These are phyloP conservation scores for Chaetodon trifascialis DNA, from an alignment of 2,113 vertebrate genomes.

Conservation along the genomic window DNA sequence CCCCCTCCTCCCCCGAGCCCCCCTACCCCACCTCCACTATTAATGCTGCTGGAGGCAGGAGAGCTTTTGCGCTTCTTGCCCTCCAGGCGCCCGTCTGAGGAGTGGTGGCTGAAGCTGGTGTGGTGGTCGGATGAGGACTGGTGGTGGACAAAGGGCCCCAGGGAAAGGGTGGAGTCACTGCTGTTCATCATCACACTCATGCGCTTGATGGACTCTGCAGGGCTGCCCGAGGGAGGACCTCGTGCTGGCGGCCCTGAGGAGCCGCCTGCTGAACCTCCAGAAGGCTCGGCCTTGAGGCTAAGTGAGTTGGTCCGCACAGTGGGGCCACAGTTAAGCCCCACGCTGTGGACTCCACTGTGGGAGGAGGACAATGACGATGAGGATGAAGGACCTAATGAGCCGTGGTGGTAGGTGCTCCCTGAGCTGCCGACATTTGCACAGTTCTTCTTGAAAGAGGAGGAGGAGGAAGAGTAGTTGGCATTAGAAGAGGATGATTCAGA, in stretches of 20 bases:
- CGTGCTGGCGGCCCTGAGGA: constrained; percentile 87
- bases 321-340: constrained; percentile 91
- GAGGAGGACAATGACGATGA: constrained; percentile 84
- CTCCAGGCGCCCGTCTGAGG: constrained; percentile 90
- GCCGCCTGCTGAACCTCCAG: constrained; percentile 86
- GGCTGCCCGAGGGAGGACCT: constrained; percentile 89
- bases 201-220: constrained; percentile 95
- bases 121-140: constrained; percentile 85
- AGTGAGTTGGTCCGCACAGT: constrained; percentile 88
- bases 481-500: constrained; percentile 89
- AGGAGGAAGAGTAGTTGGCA: constrained; percentile 88
- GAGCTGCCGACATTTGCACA: constrained; percentile 91
- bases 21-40: constrained; percentile 79
- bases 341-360: constrained; percentile 86
- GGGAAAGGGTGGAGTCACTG: constrained; percentile 94
- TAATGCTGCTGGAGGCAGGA: constrained; percentile 86
- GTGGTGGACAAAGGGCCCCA: constrained; percentile 96
- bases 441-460: constrained; percentile 93
- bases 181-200: constrained; percentile 99
- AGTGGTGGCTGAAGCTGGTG: constrained; percentile 88
- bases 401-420: constrained; percentile 90
- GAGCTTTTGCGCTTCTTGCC: constrained; percentile 96
- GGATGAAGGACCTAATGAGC: constrained; percentile 83
- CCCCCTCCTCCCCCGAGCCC: constrained; percentile 64
- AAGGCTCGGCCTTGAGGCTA: constrained; percentile 90